Percentiles rank a stretch among this genome's conserved stretches.
These are phyloP conservation scores for Delphinapterus leucas DNA, from an alignment of 2,113 vertebrate species.

Conservation along the genomic window DNA sequence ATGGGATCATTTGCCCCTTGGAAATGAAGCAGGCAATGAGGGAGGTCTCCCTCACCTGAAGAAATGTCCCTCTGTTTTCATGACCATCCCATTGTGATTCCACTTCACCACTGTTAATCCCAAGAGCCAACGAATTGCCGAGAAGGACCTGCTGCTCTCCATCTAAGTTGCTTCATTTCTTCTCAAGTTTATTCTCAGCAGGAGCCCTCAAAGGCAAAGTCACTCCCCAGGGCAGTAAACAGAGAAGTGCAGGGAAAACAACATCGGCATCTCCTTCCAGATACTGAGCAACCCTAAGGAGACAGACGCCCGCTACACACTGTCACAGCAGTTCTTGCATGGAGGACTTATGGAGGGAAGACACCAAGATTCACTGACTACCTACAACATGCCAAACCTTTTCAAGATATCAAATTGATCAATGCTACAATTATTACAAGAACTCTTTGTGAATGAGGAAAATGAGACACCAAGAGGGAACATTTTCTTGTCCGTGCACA, in stretches of 20 bases:
- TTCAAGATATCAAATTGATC: background rate
- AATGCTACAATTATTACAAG: background rate
- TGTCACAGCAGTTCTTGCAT: background rate
- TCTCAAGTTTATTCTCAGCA: background rate
- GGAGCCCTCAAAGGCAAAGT: background rate
- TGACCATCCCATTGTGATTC: fast-evolving
- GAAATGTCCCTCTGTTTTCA: background rate
- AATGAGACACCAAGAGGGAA: too few relatives aligned
- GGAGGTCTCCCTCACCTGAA: background rate
- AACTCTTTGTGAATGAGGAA: background rate
- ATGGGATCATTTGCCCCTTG: background rate
- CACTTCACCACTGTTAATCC: fast-evolving
- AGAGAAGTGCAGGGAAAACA: background rate
- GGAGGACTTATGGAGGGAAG: background rate
- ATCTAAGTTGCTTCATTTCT: background rate
- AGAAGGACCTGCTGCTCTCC: background rate
- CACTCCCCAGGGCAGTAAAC: background rate
- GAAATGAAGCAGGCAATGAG: background rate
- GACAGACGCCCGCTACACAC: background rate
- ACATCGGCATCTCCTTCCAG: background rate
- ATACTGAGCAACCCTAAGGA: too few relatives aligned
- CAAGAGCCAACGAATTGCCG: background rate
- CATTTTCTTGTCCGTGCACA: fast-evolving
- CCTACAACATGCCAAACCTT: background rate
- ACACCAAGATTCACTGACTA: background rate